phyloP scores from a whole-genome alignment of 1,140 invertebrate species.

The Saccostrea glomerata region DNA sequence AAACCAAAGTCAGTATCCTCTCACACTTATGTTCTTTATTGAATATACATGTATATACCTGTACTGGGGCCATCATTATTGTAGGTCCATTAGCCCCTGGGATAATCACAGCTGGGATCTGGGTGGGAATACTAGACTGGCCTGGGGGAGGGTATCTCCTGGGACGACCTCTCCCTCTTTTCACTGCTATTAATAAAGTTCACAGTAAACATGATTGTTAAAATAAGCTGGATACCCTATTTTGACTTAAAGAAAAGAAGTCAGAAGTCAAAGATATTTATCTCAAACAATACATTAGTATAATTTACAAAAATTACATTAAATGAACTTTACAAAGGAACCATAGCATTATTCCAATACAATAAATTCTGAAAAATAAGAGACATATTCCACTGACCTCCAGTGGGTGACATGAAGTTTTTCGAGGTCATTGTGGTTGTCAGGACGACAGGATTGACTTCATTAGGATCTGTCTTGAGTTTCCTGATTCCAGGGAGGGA shows the following conservation, averaged over 20 bases:
- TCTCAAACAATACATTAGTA: no score
- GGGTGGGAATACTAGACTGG: slow-evolving; percentile 54
- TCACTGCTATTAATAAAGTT: not conserved
- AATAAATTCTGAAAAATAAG: no score
- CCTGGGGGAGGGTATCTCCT: slow-evolving; percentile 70
- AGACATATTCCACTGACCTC: not conserved
- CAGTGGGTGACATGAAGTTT: not conserved
- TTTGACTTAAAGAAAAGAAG: no score
- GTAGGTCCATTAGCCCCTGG: slow-evolving; percentile 75
- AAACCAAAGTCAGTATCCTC: no score
- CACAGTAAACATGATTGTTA: no score
- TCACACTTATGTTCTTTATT: not conserved
- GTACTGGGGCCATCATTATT: slow-evolving; percentile 74
- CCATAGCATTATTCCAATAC: no score
- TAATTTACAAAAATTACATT: no score
- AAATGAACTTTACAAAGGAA: no score
- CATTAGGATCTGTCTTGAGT: slow-evolving; percentile 41
- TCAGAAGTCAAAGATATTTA: no score
- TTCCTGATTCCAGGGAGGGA: slow-evolving; percentile 56
- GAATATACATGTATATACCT: slow-evolving; percentile 55
- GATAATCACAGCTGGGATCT: slow-evolving; percentile 75
- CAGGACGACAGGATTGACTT: slow-evolving; percentile 15
- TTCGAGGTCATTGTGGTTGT: slow-evolving; percentile 29
- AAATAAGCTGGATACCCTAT: no score
- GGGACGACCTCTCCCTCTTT: slow-evolving; percentile 69